Percentiles rank a stretch among this genome's conserved stretches.
Conservation (phyloP, 2,888 invertebrate genomes). For the Eupithecia exiguata region DNA sequence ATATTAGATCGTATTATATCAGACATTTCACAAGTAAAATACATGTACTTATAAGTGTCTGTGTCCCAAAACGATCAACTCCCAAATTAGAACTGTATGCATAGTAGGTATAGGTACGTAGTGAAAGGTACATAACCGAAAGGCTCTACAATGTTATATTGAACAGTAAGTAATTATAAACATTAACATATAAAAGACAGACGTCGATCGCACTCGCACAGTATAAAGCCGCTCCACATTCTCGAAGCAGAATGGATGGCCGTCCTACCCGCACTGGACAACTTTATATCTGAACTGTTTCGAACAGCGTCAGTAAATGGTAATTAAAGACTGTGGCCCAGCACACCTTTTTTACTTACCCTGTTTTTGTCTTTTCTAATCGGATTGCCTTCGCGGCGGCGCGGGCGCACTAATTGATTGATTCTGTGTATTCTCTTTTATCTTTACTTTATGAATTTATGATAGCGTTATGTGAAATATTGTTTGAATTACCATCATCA, state of each 20-base stretch:
- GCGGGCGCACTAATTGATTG: constrained; percentile 74
- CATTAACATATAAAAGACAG: no score
- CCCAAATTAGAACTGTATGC: not conserved
- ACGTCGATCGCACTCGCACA: no score
- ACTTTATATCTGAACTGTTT: constrained; percentile 61
- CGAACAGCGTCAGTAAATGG: constrained; percentile 74
- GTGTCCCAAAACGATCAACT: no score
- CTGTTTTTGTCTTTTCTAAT: constrained; percentile 63
- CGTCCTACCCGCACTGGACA: constrained; percentile 54
- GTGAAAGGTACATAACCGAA: not conserved
- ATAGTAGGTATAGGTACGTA: not conserved
- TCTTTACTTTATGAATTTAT: constrained; percentile 21
- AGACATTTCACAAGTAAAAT: not conserved
- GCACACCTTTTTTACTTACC: constrained; percentile 59
- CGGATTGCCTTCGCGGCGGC: constrained; percentile 64
- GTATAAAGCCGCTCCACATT: constrained; percentile 20
- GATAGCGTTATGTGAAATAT: constrained; percentile 34
- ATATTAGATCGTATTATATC: no score
- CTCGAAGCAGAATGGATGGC: constrained; percentile 40
- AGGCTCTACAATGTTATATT: not conserved
- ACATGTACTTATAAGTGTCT: not conserved
- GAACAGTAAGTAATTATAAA: not conserved
- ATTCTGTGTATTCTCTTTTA: constrained; percentile 60
- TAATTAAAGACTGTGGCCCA: constrained; percentile 75
- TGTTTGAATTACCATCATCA: not conserved